These are phyloP conservation scores for Caradrina clavipalpis DNA, from an alignment of 2,888 invertebrate genomes.

Conservation along the genomic window DNA sequence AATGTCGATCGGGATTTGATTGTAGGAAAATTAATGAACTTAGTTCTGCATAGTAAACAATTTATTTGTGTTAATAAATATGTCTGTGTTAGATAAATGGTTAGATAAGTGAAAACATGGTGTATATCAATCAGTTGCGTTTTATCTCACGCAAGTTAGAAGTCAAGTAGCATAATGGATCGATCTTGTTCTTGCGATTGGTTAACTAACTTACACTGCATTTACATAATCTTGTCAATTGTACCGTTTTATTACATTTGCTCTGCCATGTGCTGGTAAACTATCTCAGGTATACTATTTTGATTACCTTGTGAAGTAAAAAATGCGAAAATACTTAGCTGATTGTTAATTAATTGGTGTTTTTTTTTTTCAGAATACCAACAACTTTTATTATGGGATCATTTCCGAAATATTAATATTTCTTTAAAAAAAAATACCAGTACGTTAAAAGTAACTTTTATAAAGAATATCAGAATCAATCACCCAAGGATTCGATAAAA, in stretches of 20 bases:
- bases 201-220: constrained; percentile 28
- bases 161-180: constrained; percentile 49
- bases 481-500: too few species aligned
- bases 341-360: too few species aligned
- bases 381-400: too few species aligned
- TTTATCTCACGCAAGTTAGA: constrained; percentile 55
- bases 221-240: constrained; percentile 42
- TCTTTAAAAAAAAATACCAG: too few species aligned
- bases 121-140: constrained; percentile 54
- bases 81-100: constrained; percentile 56
- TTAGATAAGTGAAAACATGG: constrained; percentile 55
- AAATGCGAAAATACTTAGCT: too few species aligned
- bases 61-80: constrained; percentile 58
- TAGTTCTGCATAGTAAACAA: constrained; percentile 41
- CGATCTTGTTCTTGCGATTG: constrained; percentile 49
- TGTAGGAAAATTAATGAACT: constrained; percentile 58
- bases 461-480: too few species aligned
- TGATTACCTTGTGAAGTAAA: too few species aligned
- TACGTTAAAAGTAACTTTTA: too few species aligned
- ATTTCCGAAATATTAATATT: too few species aligned
- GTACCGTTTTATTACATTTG: constrained; percentile 19
- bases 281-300: too few species aligned
- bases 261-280: background rate
- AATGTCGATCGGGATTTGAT: constrained; percentile 57
- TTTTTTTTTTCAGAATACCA: too few species aligned